Base-by-base conservation (phyloP, 2,797 vertebrate species). In the Crenichthys baileyi region DNA sequence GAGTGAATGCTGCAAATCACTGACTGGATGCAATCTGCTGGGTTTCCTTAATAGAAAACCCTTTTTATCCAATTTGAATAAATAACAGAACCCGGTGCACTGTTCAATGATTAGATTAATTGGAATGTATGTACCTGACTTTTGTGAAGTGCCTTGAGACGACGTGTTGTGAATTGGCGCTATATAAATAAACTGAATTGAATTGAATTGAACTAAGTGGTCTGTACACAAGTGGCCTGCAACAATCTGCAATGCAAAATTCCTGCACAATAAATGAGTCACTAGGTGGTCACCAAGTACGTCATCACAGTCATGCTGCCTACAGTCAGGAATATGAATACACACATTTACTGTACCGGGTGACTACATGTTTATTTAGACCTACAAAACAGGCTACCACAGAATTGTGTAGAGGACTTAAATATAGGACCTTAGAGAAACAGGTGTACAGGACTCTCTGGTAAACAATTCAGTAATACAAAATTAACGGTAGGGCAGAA, bases 261-360 rank as follows among this genome's bases (percentile, higher is more conserved):
- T 68, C 13, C 41, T 75, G 31, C 8, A 55, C n/a, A 51, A 36
- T 53, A 78, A 83, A 44, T 72, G 63, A 84, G 68, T 74, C 3
- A 7, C 61, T 31, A 76, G 56, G 60, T 58, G 65, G 0, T 68
- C 46, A 60, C 5, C 46, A 26, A 53, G 71, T 5, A 70, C 53
- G 5, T 63, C 55, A 41, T 16, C 26, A 44, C 60, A 56, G 51
- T 63, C 60, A 68, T 55, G 39, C 41, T 67, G 31, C 75, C 31
- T 12, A 41, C 13, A 70, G 39, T 74, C 65, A 65, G 26, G 36
- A 67, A 39, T 41, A 72, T 18, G 7, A 41, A 67, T 20, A 58
- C 31, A 41, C 76, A 72, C 8, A 60, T 12, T 68, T 29, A 67
- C 26, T 41, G 22, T 24, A 24, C 31, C 20, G 24, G 22, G 8